Percentiles rank a stretch among this genome's conserved stretches.
Evolutionary conservation across 2,888 invertebrate genomes (phyloP).

Genomic region (Augiades crinisus): DNA sequence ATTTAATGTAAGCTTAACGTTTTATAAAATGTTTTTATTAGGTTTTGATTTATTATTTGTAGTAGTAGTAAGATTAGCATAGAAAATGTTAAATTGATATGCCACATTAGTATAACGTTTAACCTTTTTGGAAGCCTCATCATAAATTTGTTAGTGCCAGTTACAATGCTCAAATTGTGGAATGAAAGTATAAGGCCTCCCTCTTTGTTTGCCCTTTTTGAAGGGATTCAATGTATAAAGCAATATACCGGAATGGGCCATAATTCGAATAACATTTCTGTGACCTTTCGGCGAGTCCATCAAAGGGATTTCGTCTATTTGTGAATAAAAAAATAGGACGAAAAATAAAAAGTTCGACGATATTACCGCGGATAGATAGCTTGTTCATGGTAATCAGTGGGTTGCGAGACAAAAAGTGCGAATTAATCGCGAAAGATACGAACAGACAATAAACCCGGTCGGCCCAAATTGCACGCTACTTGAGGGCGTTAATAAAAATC

Average conservation of each 20-base stretch:
- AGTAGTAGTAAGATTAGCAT: too few species aligned
- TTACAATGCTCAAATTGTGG: slow-evolving; percentile 73
- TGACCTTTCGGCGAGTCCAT: slow-evolving; percentile 47
- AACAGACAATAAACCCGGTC: slow-evolving; percentile 51
- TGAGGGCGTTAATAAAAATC: slow-evolving; percentile 77
- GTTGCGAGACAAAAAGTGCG: slow-evolving; percentile 34
- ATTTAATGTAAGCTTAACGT: too few species aligned
- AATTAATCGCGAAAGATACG: slow-evolving; percentile 42
- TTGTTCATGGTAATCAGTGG: slow-evolving; percentile 27
- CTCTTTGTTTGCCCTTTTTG: slow-evolving; percentile 72
- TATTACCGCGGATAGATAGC: neutral
- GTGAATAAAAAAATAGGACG: slow-evolving; percentile 20
- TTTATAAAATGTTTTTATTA: too few species aligned
- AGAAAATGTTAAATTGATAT: slow-evolving; percentile 8
- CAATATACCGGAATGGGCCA: slow-evolving; percentile 65
- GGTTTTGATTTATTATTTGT: neutral
- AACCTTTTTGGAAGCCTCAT: slow-evolving; percentile 72
- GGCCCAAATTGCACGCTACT: slow-evolving; percentile 66
- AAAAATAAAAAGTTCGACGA: slow-evolving; percentile 26
- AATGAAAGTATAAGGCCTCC: slow-evolving; percentile 57
- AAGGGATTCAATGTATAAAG: slow-evolving; percentile 67
- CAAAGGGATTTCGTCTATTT: slow-evolving; percentile 30
- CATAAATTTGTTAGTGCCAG: slow-evolving; percentile 74
- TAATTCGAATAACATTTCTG: slow-evolving; percentile 71
- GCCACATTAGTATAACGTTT: slow-evolving; percentile 37